These are phyloP conservation scores for Meteorus cinctellus DNA, from an alignment of 2,888 invertebrate genomes.

Conservation along the genomic window DNA sequence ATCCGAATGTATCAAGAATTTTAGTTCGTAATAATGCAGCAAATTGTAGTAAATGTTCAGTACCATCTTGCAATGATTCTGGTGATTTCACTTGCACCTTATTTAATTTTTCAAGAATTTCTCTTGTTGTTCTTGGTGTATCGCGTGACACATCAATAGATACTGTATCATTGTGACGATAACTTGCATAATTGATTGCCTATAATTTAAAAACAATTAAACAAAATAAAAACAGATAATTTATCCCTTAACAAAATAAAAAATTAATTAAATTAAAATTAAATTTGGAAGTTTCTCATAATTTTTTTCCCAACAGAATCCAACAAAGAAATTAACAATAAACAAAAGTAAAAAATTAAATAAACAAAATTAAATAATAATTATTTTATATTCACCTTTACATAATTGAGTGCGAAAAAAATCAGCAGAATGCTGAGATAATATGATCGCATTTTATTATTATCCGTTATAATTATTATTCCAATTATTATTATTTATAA, in stretches of 20 bases:
- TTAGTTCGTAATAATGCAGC: conserved; percentile 54
- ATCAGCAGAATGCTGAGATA: neutral
- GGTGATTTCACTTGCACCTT: conserved; percentile 10
- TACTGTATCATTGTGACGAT: conserved; percentile 38
- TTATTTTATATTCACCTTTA: conserved; percentile 42
- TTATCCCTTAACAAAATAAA: no score
- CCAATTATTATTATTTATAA: neutral
- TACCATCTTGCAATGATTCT: conserved; percentile 52
- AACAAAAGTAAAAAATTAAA: neutral
- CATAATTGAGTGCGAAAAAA: conserved; percentile 36
- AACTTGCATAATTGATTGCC: conserved; percentile 47
- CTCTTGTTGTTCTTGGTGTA: conserved; percentile 43
- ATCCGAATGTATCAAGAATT: conserved; percentile 56
- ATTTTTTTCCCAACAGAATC: no score
- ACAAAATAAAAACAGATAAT: neutral
- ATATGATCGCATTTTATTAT: neutral
- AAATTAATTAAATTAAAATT: no score
- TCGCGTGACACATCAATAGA: conserved; percentile 22
- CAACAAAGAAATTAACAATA: no score
- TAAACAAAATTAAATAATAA: neutral
- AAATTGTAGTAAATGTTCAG: conserved; percentile 54
- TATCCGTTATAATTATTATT: neutral
- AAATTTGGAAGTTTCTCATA: no score
- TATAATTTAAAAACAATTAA: conserved; percentile 24
- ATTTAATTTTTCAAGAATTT: conserved; percentile 42